Evolutionary conservation across 1,140 invertebrate genomes (phyloP).

Genomic region (Leptinotarsa defecta): DNA sequence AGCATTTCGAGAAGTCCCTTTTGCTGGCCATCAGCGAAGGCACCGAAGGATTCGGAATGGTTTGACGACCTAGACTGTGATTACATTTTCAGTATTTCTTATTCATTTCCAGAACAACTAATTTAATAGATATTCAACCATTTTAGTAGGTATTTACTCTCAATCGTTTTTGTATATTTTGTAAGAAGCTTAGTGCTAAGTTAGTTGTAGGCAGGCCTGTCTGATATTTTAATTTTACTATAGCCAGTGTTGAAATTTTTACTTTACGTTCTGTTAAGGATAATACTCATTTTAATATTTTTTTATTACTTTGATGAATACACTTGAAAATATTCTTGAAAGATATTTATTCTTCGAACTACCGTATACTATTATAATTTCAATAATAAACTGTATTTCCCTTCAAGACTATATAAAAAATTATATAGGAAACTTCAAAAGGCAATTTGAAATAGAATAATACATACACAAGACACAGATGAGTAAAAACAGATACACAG

Average conservation of each 20-base stretch:
- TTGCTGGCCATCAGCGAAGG: conserved; percentile 93
- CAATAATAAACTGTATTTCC: too few species aligned
- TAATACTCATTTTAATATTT: not conserved
- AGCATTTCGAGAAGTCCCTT: conserved; percentile 89
- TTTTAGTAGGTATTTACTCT: not conserved
- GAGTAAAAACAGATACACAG: too few species aligned
- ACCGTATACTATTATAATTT: too few species aligned
- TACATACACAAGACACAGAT: too few species aligned
- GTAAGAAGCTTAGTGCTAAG: not conserved
- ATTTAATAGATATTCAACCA: not conserved
- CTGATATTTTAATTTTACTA: not conserved
- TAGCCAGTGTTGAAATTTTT: not conserved
- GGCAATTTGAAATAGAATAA: too few species aligned
- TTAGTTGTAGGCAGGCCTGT: not conserved
- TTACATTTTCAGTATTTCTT: conserved; percentile 14
- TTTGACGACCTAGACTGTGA: conserved; percentile 60
- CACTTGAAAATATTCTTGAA: too few species aligned
- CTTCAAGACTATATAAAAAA: too few species aligned
- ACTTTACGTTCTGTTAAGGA: not conserved
- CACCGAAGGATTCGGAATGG: conserved; percentile 93
- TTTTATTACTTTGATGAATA: too few species aligned
- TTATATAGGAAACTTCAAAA: too few species aligned
- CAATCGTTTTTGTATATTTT: not conserved
- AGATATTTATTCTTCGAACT: too few species aligned
- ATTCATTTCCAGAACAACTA: not conserved